Conservation (phyloP, 35 echinoderm and acorn worm species). For the Lytechinus variegatus region DNA sequence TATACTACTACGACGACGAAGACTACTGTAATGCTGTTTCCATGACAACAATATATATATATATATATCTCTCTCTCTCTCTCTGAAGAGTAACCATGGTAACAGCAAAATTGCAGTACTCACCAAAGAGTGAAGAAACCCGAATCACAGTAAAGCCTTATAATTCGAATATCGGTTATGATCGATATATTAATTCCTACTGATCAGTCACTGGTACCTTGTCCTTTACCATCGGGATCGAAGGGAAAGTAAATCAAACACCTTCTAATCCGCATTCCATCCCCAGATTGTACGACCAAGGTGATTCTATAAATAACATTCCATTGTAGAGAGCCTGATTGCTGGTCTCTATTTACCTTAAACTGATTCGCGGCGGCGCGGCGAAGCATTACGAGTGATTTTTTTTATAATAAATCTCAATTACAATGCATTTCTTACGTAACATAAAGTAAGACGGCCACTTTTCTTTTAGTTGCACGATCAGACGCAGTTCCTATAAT, state of each 20-base stretch:
- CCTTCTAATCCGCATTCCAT: neutral
- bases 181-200: neutral
- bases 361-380: neutral
- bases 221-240: neutral
- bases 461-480: neutral
- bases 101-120: neutral
- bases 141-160: neutral
- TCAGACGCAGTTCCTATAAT: neutral
- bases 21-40: too few species aligned
- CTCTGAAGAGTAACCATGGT: too few species aligned
- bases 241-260: neutral
- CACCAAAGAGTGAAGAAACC: neutral
- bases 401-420: neutral
- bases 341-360: neutral
- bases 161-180: neutral
- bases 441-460: neutral
- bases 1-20: too few species aligned
- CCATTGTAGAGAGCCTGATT: neutral
- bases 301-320: too few species aligned
- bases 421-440: neutral
- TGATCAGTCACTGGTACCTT: neutral
- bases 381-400: neutral
- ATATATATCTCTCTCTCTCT: too few species aligned
- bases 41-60: too few species aligned
- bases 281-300: neutral